phyloP scores from a whole-genome alignment of 2,797 vertebrate species.

The Hozukius guyotensis region DNA sequence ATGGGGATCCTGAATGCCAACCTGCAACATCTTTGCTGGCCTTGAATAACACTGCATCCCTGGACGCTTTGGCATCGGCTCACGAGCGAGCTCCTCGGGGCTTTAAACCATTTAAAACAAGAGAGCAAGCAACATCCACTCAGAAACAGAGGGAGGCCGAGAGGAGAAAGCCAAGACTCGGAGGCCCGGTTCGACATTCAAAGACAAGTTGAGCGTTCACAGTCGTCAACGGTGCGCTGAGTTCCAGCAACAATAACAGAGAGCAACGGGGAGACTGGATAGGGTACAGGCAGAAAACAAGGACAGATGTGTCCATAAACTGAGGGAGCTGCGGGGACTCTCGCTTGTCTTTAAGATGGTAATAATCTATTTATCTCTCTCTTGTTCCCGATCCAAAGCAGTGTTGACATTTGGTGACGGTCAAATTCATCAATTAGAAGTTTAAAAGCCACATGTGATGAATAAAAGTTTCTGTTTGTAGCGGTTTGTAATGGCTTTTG shows the following conservation, averaged over 20 bases:
- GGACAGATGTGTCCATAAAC: conserved; percentile 74
- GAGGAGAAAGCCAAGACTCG: conserved; percentile 61
- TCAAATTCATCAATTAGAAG: conserved; percentile 60
- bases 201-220: conserved; percentile 62
- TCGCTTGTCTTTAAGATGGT: conserved; percentile 44
- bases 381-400: conserved; percentile 37
- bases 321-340: conserved; percentile 43
- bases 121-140: conserved; percentile 51
- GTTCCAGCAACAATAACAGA: conserved; percentile 71
- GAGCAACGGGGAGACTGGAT: conserved; percentile 57
- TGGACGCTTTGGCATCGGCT: conserved; percentile 65
- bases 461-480: conserved; percentile 40
- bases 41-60: conserved; percentile 72
- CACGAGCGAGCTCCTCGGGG: conserved; percentile 76
- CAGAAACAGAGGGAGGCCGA: conserved; percentile 40
- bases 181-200: conserved; percentile 52
- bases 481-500: conserved; percentile 54
- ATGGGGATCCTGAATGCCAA: conserved; percentile 68
- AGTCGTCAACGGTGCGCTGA: conserved; percentile 51
- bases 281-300: conserved; percentile 62
- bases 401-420: conserved; percentile 35
- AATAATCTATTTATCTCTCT: conserved; percentile 49
- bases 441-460: conserved; percentile 42
- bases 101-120: conserved; percentile 63
- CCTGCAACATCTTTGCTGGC: conserved; percentile 74